These are phyloP conservation scores for Timandra comae DNA, from an alignment of 2,888 invertebrate genomes.

Conservation along the genomic window DNA sequence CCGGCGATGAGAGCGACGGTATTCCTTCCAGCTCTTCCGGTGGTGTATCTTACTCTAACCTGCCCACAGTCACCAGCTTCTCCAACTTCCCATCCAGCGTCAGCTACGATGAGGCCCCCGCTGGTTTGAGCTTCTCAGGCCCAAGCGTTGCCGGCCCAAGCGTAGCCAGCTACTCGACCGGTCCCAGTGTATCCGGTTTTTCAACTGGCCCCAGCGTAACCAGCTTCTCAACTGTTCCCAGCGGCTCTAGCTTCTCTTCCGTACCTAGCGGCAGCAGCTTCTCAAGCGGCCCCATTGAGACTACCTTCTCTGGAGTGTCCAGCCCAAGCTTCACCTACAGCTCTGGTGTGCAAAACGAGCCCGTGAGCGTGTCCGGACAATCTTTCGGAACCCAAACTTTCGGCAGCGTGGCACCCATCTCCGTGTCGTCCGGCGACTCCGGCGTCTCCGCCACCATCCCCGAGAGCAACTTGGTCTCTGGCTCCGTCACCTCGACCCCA, in stretches of 20 bases:
- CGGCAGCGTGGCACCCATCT: not conserved
- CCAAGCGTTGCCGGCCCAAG: not conserved
- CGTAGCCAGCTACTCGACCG: slow-evolving; percentile 2
- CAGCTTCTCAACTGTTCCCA: not conserved
- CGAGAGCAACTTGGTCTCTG: slow-evolving; percentile 5
- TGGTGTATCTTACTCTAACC: not conserved
- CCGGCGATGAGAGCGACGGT: slow-evolving; percentile 12
- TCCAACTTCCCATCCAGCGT: slow-evolving; percentile 2
- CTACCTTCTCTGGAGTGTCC: not conserved
- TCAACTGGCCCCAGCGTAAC: slow-evolving; percentile 1
- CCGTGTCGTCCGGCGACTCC: slow-evolving; percentile 1
- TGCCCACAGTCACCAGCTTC: slow-evolving; percentile 2
- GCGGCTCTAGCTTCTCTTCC: slow-evolving; percentile 2
- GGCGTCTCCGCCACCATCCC: not conserved
- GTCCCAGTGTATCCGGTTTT: slow-evolving; percentile 5
- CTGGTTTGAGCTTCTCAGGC: not conserved
- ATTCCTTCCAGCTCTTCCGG: slow-evolving; percentile 1
- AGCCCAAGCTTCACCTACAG: not conserved
- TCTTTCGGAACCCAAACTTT: too few species aligned
- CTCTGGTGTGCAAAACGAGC: not conserved
- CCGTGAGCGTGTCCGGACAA: too few species aligned
- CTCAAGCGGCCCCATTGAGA: slow-evolving; percentile 1
- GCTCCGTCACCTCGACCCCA: slow-evolving; percentile 17
- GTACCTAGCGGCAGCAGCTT: slow-evolving; percentile 4
- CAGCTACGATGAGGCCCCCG: slow-evolving; percentile 1